Evolutionary conservation across 2,888 invertebrate species (phyloP).

Genomic region (Carcina quercana): DNA sequence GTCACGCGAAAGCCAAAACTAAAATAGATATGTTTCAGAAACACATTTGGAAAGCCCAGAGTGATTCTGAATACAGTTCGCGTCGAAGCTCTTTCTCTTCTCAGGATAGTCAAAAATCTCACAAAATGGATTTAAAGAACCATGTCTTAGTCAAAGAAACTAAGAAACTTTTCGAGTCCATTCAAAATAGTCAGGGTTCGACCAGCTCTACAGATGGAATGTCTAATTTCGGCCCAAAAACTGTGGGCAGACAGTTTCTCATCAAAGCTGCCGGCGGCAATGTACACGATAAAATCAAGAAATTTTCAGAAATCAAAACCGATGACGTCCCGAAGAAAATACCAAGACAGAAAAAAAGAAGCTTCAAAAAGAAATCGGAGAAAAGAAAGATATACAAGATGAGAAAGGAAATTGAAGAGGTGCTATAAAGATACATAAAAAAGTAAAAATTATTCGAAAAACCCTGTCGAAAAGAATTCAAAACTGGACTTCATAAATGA

Average conservation of each 20-base stretch:
- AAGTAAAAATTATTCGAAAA: too few species aligned
- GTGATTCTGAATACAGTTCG: slow-evolving; percentile 56
- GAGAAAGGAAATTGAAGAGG: slow-evolving; percentile 60
- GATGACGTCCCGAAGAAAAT: slow-evolving; percentile 36
- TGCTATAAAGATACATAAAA: slow-evolving; percentile 39
- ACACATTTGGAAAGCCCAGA: slow-evolving; percentile 52
- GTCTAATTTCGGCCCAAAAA: slow-evolving; percentile 28
- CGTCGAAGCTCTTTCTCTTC: slow-evolving; percentile 49
- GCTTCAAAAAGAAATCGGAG: slow-evolving; percentile 47
- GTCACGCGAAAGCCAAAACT: slow-evolving; percentile 58
- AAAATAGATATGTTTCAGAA: slow-evolving; percentile 70
- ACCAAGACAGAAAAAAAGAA: slow-evolving; percentile 45
- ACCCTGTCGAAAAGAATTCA: too few species aligned
- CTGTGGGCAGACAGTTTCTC: slow-evolving; percentile 30
- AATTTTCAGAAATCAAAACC: slow-evolving; percentile 46
- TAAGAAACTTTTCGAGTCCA: slow-evolving; percentile 50
- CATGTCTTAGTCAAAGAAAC: slow-evolving; percentile 43
- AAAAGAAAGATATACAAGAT: slow-evolving; percentile 49
- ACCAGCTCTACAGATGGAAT: slow-evolving; percentile 36
- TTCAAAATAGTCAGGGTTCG: slow-evolving; percentile 33
- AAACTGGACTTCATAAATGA: too few species aligned
- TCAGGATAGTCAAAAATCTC: slow-evolving; percentile 35
- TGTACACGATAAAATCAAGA: slow-evolving; percentile 62
- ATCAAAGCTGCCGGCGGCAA: slow-evolving; percentile 46
- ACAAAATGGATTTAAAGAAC: slow-evolving; percentile 21